A percentile compares a stretch with the other conserved stretches of the same genome.
phyloP scores from a whole-genome alignment of 2,113 vertebrate species.

The Carassius carassius region DNA sequence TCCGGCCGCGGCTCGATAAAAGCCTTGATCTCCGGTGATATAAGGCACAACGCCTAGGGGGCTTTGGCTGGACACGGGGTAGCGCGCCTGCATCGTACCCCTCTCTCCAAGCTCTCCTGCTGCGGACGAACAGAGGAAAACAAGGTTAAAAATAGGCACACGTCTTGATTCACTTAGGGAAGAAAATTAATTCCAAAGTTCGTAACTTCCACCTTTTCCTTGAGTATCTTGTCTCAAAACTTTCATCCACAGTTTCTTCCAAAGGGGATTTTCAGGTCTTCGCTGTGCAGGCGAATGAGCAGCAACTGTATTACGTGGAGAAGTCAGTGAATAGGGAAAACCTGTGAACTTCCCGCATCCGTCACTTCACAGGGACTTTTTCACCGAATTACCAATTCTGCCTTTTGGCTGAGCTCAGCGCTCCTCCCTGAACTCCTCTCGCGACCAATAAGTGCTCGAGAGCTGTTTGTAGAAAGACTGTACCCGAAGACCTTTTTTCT shows the following conservation, averaged over 20 bases:
- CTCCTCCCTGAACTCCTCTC: conserved; percentile 75
- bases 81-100: conserved; percentile 91
- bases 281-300: not conserved
- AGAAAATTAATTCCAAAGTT: conserved; percentile 28
- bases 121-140: conserved; percentile 54
- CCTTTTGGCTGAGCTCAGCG: conserved; percentile 68
- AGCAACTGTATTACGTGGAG: conserved; percentile 15
- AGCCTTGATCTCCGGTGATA: conserved; percentile 91
- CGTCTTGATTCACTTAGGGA: not conserved
- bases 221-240: conserved; percentile 11
- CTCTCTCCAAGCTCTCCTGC: conserved; percentile 58
- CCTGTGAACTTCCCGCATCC: conserved; percentile 84
- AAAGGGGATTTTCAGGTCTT: not conserved
- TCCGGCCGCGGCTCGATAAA: conserved; percentile 89
- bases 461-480: conserved; percentile 71
- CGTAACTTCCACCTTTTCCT: conserved; percentile 11
- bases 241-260: not conserved
- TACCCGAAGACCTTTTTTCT: conserved; percentile 38
- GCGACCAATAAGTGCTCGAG: conserved; percentile 78
- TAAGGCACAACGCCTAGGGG: conserved; percentile 94
- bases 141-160: not conserved
- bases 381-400: conserved; percentile 83
- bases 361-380: conserved; percentile 85
- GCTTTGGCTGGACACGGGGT: conserved; percentile 93
- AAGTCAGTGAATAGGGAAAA: conserved; percentile 65